These are phyloP conservation scores for Sardinella longiceps DNA, from an alignment of 2,797 vertebrate genomes.

Conservation along the genomic window DNA sequence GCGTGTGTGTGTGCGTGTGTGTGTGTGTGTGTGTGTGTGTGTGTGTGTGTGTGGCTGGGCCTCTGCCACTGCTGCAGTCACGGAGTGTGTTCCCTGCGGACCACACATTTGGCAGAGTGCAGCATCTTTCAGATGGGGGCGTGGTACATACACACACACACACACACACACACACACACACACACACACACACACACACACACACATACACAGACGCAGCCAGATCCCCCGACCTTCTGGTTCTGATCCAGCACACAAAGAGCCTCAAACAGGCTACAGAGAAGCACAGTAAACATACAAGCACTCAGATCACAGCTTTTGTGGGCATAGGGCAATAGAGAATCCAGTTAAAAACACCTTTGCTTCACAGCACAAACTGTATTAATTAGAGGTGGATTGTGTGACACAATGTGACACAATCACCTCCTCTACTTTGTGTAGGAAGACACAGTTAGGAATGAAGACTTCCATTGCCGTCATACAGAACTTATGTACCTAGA, in stretches of 20 bases:
- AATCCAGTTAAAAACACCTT: not conserved
- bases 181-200: not conserved
- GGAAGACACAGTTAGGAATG: not conserved
- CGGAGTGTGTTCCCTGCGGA: not conserved
- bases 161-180: not conserved
- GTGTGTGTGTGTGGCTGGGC: not conserved
- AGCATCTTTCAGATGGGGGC: not conserved
- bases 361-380: not conserved
- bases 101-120: constrained; percentile 19
- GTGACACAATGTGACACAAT: not conserved
- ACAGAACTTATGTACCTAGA: not conserved
- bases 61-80: not conserved
- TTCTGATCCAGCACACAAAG: not conserved
- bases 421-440: not conserved
- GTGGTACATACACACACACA: not conserved
- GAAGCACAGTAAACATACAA: not conserved
- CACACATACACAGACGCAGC: not conserved
- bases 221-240: not conserved
- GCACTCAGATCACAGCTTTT: not conserved
- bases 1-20: not conserved
- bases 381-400: not conserved
- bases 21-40: not conserved
- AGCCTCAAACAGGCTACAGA: not conserved
- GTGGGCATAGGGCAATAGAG: not conserved
- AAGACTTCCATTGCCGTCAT: not conserved